Base-by-base conservation (phyloP, 92 coral and sea anemone species). In the Galaxea fascicularis region DNA sequence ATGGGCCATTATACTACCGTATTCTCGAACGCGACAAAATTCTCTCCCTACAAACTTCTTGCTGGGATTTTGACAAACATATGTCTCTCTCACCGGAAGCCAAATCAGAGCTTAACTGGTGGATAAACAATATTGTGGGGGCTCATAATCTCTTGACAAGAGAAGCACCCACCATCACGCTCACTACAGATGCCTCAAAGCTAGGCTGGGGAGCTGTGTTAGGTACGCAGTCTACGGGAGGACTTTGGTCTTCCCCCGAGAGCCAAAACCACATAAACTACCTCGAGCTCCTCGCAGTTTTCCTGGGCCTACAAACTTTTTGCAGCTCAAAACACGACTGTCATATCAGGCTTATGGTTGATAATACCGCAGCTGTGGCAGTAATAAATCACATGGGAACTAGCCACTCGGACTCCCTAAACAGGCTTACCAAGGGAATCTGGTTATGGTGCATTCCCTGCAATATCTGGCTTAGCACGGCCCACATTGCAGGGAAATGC, bases 391-490 rank as follows among this genome's bases (percentile, higher is more conserved):
- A 89, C 65, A 89, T 89, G 92, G 92, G 92, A 30, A 84, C 92
- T 18, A 88, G 84, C 89, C 84, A 83, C 83, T 89, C 92, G 3
- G 82, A 52, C 25, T 60, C 58, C 27, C 71, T 78, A 46, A 89
- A 89, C 73, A 46, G 26, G 31, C 60, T 84, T 20, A 85, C 58
- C 30, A 84, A 84, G 64, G 65, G 57, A 26, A 84, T 89, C 65
- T 89, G 92, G 92, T 77, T 65, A 70, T 89, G 89, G 89, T 89
- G 92, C 73, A 89, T 89, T 18, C 65, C 74, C 59, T 60, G 76
- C 59, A 59, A 84, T 51, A 54, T 83, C 44, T 68, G 84, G 73
- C 30, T 89, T 28, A 89, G 82, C 65, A 75, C 85, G 17, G 92
- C 92, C 30, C 92, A 84, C 66, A 89, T 89, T 28, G 76, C 89